These are phyloP conservation scores for Limnephilus marmoratus DNA, from an alignment of 2,888 invertebrate genomes.

Conservation along the genomic window DNA sequence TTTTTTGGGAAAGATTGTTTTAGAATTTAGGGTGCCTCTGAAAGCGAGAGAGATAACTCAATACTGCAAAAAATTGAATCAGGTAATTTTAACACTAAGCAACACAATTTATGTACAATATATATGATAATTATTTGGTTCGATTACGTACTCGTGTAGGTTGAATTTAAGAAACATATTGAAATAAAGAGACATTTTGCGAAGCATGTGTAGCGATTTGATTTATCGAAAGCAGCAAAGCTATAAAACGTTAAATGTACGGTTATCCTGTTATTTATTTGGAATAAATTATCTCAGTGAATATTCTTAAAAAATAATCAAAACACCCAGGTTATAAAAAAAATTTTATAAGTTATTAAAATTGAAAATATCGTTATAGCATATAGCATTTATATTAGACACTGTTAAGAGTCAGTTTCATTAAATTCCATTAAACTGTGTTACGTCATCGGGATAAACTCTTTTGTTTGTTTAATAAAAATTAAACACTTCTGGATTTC, in stretches of 20 bases:
- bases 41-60: not conserved
- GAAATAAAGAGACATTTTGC: not conserved
- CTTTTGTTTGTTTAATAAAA: not conserved
- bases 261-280: slow-evolving; percentile 13
- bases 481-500: too few species aligned
- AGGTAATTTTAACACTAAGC: not conserved
- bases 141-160: not conserved
- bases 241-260: not conserved
- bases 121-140: not conserved
- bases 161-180: not conserved
- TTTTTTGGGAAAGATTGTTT: not conserved
- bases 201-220: not conserved
- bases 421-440: not conserved
- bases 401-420: not conserved
- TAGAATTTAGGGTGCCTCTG: not conserved
- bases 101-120: not conserved
- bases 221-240: slow-evolving; percentile 15
- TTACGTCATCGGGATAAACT: not conserved
- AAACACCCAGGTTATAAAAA: not conserved
- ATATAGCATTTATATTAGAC: too few species aligned
- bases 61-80: not conserved
- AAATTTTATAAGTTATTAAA: not conserved
- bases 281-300: not conserved
- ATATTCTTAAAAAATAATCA: not conserved
- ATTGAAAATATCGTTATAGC: not conserved